A percentile compares a stretch with the other conserved stretches of the same genome.
phyloP scores from a whole-genome alignment of 2,113 vertebrate genomes.

The Enhydra lutris region DNA sequence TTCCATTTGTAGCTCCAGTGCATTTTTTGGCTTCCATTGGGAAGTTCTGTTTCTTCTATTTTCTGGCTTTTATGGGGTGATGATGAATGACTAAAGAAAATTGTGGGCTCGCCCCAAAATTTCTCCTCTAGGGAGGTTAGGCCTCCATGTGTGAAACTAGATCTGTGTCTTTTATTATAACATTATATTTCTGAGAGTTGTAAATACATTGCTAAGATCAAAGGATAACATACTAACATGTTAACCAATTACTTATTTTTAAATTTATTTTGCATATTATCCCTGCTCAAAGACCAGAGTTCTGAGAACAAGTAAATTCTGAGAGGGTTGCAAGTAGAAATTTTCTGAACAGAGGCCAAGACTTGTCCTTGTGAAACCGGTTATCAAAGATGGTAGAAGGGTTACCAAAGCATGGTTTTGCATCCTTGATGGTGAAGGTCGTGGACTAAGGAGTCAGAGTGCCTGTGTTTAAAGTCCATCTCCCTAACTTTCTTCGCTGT shows the following conservation, averaged over 20 bases:
- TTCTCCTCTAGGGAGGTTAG: background rate
- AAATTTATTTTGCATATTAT: background rate
- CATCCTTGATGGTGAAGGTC: background rate
- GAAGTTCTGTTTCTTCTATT: background rate
- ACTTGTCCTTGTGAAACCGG: background rate
- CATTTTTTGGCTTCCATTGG: background rate
- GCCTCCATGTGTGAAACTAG: background rate
- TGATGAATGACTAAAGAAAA: background rate
- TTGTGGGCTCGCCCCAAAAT: background rate
- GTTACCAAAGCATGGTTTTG: background rate
- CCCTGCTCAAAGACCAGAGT: background rate
- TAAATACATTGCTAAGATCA: background rate
- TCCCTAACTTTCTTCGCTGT: background rate
- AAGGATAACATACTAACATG: background rate
- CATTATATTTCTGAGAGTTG: background rate
- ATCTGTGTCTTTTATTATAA: background rate
- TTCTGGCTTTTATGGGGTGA: background rate
- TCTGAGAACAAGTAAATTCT: conserved; percentile 17
- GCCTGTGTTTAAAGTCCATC: background rate
- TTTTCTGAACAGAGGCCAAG: conserved; percentile 4
- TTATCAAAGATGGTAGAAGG: background rate
- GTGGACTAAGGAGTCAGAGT: background rate
- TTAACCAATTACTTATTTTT: background rate
- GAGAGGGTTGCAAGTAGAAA: background rate
- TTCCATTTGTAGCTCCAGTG: background rate